Evolutionary conservation across 2,797 vertebrate genomes (phyloP).

Genomic region (Nyctalus aviator): DNA sequence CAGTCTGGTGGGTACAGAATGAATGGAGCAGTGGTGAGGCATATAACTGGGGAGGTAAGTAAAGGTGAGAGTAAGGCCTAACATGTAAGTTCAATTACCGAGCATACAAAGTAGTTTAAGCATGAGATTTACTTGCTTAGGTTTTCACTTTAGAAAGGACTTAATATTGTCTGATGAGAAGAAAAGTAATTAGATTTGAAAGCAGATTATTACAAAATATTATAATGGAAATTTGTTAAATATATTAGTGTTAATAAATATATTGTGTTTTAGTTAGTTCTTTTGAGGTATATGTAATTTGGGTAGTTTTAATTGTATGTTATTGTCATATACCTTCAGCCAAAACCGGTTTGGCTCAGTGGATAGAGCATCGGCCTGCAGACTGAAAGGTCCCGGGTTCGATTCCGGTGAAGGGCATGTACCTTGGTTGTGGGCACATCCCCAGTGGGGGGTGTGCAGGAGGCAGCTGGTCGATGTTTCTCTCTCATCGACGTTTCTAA

Average conservation of each 20-base stretch:
- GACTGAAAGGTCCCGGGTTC: no score
- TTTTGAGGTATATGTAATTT: not conserved
- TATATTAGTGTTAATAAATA: not conserved
- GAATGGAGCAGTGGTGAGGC: not conserved
- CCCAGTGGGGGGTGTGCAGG: no score
- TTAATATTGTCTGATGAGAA: conserved; percentile 9
- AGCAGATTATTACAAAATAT: conserved; percentile 10
- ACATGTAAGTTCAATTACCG: not conserved
- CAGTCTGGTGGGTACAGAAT: not conserved
- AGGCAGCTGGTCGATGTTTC: no score
- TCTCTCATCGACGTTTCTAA: no score
- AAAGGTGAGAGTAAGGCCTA: not conserved
- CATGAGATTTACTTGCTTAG: not conserved
- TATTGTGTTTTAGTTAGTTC: not conserved
- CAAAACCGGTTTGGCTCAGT: no score
- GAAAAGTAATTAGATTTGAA: conserved; percentile 31
- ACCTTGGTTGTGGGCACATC: no score
- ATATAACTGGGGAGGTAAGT: not conserved
- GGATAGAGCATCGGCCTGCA: no score
- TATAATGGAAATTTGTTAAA: conserved; percentile 24
- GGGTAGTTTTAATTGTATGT: conserved; percentile 6
- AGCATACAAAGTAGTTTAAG: not conserved
- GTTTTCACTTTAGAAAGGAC: conserved; percentile 4
- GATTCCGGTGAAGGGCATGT: no score
- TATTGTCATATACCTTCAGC: not conserved